phyloP scores from a whole-genome alignment of 2,113 vertebrate genomes.

The Macquaria ambigua region DNA sequence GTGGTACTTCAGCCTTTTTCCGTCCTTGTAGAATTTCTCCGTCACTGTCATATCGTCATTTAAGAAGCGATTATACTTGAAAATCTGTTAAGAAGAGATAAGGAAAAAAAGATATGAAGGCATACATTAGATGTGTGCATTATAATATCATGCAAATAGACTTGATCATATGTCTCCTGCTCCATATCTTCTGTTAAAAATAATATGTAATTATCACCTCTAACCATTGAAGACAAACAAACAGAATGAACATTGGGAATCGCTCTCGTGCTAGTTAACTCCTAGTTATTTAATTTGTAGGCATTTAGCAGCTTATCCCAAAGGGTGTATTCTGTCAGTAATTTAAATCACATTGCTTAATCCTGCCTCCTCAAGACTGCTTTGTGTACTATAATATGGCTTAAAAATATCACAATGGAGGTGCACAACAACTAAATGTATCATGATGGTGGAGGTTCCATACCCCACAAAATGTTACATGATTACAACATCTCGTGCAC shows the following conservation, averaged over 20 bases:
- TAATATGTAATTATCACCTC: slow-evolving; percentile 16
- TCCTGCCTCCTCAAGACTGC: slow-evolving; percentile 33
- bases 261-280: background rate
- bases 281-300: slow-evolving; percentile 33
- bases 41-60: slow-evolving; percentile 82
- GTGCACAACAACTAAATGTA: background rate
- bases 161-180: background rate
- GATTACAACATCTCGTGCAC: background rate
- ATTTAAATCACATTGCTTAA: slow-evolving; percentile 52
- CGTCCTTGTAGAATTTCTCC: slow-evolving; percentile 85
- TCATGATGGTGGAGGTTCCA: background rate
- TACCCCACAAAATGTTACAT: background rate
- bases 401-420: slow-evolving; percentile 10
- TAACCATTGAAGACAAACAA: slow-evolving; percentile 10
- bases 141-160: background rate
- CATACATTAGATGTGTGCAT: background rate
- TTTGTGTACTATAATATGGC: background rate
- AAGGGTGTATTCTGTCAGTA: slow-evolving; percentile 29
- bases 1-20: slow-evolving; percentile 81
- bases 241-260: slow-evolving; percentile 26
- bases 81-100: slow-evolving; percentile 74
- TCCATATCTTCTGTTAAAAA: background rate
- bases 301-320: slow-evolving; percentile 46
- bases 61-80: slow-evolving; percentile 88
- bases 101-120: background rate